Evolutionary conservation across 2,797 vertebrate species (phyloP).

Genomic region (Propithecus perrieri): DNA sequence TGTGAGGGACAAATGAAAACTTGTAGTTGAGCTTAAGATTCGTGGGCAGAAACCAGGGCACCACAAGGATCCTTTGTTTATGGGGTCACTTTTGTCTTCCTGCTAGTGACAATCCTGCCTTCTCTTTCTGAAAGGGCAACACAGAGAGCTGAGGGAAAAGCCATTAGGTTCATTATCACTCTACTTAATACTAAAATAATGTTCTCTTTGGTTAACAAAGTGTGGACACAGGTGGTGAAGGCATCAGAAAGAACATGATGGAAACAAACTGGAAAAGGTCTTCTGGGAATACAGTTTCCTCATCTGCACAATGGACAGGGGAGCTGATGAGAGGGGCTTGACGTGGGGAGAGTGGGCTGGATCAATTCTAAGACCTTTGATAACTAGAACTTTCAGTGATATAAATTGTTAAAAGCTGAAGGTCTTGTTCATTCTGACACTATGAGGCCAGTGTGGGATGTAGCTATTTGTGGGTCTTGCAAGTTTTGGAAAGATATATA

Average conservation of each 20-base stretch:
- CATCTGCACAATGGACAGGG: background rate
- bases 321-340: background rate
- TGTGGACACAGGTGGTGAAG: slow-evolving; percentile 35
- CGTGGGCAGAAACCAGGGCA: background rate
- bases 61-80: too few relatives aligned
- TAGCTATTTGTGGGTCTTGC: background rate
- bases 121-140: background rate
- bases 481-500: slow-evolving; percentile 52
- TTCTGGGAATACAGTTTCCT: background rate
- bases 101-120: background rate
- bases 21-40: background rate
- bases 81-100: background rate
- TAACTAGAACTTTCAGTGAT: background rate
- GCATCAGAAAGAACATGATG: background rate
- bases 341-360: background rate
- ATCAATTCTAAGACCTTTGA: background rate
- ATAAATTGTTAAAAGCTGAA: background rate
- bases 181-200: background rate
- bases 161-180: background rate
- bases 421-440: background rate
- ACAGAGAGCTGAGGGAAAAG: background rate
- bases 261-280: background rate
- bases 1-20: background rate
- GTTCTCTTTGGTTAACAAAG: slow-evolving; percentile 15
- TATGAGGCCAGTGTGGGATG: background rate